A percentile compares a stretch with the other conserved stretches of the same genome.
These are phyloP conservation scores for Chaetophractus vellerosus DNA, from an alignment of 2,797 vertebrate genomes.

Conservation along the genomic window DNA sequence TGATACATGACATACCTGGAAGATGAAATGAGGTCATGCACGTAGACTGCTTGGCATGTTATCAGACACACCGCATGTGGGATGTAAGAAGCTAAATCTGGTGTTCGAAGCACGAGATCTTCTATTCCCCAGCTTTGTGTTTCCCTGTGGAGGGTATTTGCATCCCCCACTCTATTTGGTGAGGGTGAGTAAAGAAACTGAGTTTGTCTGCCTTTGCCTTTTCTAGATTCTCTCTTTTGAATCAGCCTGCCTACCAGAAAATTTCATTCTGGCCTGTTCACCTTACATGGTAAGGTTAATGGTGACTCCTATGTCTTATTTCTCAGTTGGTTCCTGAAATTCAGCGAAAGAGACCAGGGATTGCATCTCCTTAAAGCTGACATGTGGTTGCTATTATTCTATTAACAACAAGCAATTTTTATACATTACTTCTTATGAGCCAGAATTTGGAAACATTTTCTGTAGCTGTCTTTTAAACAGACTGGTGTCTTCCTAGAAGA, in stretches of 20 bases:
- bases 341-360: neutral
- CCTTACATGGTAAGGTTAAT: neutral
- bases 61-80: fast-evolving
- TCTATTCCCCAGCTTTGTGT: neutral
- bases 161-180: neutral
- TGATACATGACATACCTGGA: neutral
- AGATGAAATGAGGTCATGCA: neutral
- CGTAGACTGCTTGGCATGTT: neutral
- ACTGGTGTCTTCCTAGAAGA: neutral
- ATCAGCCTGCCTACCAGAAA: neutral
- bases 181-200: neutral
- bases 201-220: neutral
- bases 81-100: neutral
- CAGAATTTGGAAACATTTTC: neutral
- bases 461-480: neutral
- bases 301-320: neutral
- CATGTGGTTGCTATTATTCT: neutral
- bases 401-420: neutral
- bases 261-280: neutral
- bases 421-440: neutral
- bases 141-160: neutral
- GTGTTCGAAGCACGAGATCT: neutral
- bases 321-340: neutral
- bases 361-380: neutral
- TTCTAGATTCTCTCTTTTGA: neutral